phyloP scores from a whole-genome alignment of 2,113 vertebrate genomes.

The Paradisaea rubra region DNA sequence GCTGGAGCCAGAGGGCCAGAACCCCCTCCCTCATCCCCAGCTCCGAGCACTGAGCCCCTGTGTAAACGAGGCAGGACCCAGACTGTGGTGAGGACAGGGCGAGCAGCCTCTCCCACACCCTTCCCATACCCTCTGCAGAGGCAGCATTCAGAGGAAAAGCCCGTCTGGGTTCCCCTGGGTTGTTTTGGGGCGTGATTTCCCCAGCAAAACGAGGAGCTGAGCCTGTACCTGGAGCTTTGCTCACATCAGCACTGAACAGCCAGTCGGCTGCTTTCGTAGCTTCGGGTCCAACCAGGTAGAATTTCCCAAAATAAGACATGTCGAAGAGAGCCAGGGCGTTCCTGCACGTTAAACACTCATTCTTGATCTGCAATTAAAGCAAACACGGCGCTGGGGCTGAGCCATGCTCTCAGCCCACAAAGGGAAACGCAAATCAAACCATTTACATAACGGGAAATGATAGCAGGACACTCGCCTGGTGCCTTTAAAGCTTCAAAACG shows the following conservation, averaged over 20 bases:
- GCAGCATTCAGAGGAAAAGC: neutral
- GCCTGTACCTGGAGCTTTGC: conserved; percentile 81
- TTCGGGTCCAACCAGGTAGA: conserved; percentile 89
- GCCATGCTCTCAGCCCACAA: neutral
- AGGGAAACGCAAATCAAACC: neutral
- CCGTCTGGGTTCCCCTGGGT: fast-evolving
- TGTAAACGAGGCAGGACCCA: neutral
- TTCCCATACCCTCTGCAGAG: neutral
- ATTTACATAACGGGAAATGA: neutral
- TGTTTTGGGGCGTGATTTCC: neutral
- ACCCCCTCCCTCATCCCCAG: no score
- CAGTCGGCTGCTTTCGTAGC: conserved; percentile 88
- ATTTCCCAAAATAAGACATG: conserved; percentile 99
- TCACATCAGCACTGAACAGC: conserved; percentile 90
- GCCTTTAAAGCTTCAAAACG: neutral
- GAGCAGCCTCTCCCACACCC: fast-evolving
- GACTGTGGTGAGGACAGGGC: fast-evolving
- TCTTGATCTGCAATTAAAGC: conserved; percentile 76
- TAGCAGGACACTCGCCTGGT: fast-evolving
- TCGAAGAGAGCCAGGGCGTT: conserved; percentile 83
- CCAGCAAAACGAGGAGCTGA: neutral
- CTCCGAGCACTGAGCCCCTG: neutral
- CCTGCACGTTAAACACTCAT: conserved; percentile 87
- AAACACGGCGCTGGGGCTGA: neutral
- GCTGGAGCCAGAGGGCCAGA: neutral